Conservation (phyloP, 2,797 vertebrate species). For the Parambassis ranga region DNA sequence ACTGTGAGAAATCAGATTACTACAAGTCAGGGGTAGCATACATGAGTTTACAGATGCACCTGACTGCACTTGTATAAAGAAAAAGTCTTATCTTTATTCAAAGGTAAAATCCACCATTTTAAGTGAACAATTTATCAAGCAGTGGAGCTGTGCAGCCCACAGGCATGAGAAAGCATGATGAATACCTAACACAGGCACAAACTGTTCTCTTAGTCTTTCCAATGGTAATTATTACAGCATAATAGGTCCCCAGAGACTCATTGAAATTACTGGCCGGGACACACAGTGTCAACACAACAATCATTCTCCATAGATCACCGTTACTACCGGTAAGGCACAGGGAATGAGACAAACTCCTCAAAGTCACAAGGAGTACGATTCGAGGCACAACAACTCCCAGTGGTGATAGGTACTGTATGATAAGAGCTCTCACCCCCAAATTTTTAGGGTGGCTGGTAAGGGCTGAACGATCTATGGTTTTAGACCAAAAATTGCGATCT, state of each 20-base stretch:
- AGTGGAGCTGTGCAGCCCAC: slow-evolving; percentile 17
- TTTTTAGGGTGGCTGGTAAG: no score
- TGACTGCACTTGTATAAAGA: slow-evolving; percentile 9
- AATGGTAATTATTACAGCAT: slow-evolving; percentile 73
- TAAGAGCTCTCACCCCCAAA: no score
- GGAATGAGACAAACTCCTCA: slow-evolving; percentile 26
- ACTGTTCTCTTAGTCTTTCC: slow-evolving; percentile 53
- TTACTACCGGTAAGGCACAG: slow-evolving; percentile 14
- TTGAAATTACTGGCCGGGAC: slow-evolving; percentile 60
- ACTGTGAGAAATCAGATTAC: background rate
- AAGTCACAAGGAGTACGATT: slow-evolving; percentile 19
- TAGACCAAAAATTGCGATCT: no score
- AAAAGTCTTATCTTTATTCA: slow-evolving; percentile 27
- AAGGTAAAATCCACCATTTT: slow-evolving; percentile 37
- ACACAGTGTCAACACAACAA: slow-evolving; percentile 54
- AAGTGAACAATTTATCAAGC: slow-evolving; percentile 39
- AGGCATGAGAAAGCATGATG: slow-evolving; percentile 54
- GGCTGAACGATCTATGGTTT: no score
- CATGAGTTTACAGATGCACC: slow-evolving; percentile 5
- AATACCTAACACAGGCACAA: slow-evolving; percentile 50
- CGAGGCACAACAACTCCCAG: no score
- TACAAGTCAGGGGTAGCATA: background rate
- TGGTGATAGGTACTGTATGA: no score
- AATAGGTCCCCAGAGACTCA: slow-evolving; percentile 57
- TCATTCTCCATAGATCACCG: slow-evolving; percentile 58